Evolutionary conservation across 2,888 invertebrate species (phyloP).

Genomic region (Idaea aversata): DNA sequence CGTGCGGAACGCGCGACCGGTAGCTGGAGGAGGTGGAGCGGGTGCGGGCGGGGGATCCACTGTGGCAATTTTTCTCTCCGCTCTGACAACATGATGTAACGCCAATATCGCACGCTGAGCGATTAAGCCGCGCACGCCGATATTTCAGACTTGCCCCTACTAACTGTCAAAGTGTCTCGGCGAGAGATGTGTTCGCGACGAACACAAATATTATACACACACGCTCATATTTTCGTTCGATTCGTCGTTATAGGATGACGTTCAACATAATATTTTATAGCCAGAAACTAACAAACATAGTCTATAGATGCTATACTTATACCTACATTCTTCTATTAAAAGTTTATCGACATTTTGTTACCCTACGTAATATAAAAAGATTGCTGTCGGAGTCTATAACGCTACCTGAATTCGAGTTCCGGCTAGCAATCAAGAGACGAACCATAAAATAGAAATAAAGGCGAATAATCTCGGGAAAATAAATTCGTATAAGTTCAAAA

Average conservation of each 20-base stretch:
- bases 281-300: constrained; percentile 33
- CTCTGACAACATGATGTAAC: constrained; percentile 79
- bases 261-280: constrained; percentile 44
- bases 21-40: constrained; percentile 37
- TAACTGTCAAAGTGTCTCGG: constrained; percentile 75
- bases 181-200: constrained; percentile 52
- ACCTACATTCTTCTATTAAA: not conserved
- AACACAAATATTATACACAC: constrained; percentile 28
- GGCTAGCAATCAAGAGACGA: constrained; percentile 33
- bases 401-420: constrained; percentile 22
- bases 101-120: constrained; percentile 79
- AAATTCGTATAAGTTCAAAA: constrained; percentile 57
- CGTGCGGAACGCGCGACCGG: constrained; percentile 44
- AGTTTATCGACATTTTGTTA: constrained; percentile 1
- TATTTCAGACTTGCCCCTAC: constrained; percentile 79
- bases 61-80: constrained; percentile 78
- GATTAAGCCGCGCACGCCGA: constrained; percentile 79
- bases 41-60: constrained; percentile 49
- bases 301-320: constrained; percentile 7
- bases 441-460: constrained; percentile 61
- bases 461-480: constrained; percentile 55
- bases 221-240: constrained; percentile 24
- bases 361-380: constrained; percentile 8
- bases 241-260: constrained; percentile 31
- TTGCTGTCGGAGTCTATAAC: constrained; percentile 17